These are phyloP conservation scores for Metopia argyrocephala DNA, from an alignment of 2,888 invertebrate species.

Conservation along the genomic window DNA sequence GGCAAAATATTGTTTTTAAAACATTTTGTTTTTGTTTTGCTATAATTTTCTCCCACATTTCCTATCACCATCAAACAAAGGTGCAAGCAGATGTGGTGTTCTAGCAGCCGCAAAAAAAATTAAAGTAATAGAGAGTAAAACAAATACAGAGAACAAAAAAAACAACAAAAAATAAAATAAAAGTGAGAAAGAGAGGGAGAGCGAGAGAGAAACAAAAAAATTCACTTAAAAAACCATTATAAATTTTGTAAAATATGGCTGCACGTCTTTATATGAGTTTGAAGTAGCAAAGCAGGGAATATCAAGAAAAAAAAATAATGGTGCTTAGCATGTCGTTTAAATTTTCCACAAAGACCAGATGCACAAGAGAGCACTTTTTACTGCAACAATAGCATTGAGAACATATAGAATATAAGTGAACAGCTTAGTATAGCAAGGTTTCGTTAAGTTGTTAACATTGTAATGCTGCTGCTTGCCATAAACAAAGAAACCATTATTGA, in stretches of 20 bases:
- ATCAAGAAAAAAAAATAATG: not conserved
- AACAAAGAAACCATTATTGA: conserved; percentile 38
- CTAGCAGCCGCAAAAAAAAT: not conserved
- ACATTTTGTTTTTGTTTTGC: not conserved
- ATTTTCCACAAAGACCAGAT: conserved; percentile 29
- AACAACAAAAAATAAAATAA: conserved; percentile 1
- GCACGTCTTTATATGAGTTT: not conserved
- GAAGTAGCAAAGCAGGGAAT: not conserved
- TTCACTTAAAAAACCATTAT: conserved; percentile 59
- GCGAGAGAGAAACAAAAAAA: conserved; percentile 19
- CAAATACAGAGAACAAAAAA: not conserved
- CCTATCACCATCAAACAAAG: not conserved
- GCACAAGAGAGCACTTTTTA: conserved; percentile 35
- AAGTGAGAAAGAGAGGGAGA: not conserved
- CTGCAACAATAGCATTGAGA: not conserved
- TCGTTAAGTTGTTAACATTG: conserved; percentile 11
- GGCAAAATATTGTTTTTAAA: not conserved
- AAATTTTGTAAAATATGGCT: conserved; percentile 31
- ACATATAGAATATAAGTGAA: not conserved
- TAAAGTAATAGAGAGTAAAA: no score
- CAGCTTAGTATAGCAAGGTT: not conserved
- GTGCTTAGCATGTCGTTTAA: conserved; percentile 23
- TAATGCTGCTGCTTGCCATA: conserved; percentile 13
- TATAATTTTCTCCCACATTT: not conserved
- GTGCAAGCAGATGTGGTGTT: conserved; percentile 12